These are phyloP conservation scores for Chrosomus eos DNA, from an alignment of 2,797 vertebrate species.

Conservation along the genomic window DNA sequence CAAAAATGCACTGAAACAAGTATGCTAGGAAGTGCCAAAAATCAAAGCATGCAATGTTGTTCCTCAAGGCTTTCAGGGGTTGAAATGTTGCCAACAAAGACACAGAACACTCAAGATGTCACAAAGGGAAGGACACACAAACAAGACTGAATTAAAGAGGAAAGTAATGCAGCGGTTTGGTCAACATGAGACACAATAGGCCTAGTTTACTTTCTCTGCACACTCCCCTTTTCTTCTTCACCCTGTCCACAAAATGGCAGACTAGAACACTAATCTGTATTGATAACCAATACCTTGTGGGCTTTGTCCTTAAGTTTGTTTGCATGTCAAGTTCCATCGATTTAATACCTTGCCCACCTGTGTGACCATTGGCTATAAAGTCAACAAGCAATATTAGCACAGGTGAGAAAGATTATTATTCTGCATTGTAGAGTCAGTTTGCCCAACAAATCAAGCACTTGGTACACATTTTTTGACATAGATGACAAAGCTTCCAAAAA, in stretches of 20 bases:
- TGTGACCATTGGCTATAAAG: constrained; percentile 3
- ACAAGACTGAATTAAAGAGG: constrained; percentile 49
- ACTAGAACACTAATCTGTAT: constrained; percentile 58
- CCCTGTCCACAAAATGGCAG: constrained; percentile 52
- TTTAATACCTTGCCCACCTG: constrained; percentile 24
- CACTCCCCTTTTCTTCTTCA: constrained; percentile 60
- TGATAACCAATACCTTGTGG: constrained; percentile 59
- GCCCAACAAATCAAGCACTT: not conserved
- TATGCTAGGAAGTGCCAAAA: constrained; percentile 7
- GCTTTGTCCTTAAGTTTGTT: constrained; percentile 41
- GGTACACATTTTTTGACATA: not conserved
- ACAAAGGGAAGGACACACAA: constrained; percentile 45
- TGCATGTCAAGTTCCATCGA: constrained; percentile 15
- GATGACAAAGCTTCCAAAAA: not conserved
- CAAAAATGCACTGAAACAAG: constrained; percentile 1
- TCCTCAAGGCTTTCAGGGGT: constrained; percentile 28
- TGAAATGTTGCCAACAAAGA: constrained; percentile 47
- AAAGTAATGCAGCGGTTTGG: constrained; percentile 49
- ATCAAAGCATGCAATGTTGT: constrained; percentile 23
- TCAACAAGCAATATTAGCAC: constrained; percentile 16
- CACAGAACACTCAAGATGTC: constrained; percentile 27
- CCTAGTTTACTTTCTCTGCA: constrained; percentile 68
- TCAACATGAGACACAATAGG: constrained; percentile 48
- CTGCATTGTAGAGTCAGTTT: not conserved
- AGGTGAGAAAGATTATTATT: constrained; percentile 13